Base-by-base conservation (phyloP, 1,140 invertebrate species). In the Solenopsis invicta region DNA sequence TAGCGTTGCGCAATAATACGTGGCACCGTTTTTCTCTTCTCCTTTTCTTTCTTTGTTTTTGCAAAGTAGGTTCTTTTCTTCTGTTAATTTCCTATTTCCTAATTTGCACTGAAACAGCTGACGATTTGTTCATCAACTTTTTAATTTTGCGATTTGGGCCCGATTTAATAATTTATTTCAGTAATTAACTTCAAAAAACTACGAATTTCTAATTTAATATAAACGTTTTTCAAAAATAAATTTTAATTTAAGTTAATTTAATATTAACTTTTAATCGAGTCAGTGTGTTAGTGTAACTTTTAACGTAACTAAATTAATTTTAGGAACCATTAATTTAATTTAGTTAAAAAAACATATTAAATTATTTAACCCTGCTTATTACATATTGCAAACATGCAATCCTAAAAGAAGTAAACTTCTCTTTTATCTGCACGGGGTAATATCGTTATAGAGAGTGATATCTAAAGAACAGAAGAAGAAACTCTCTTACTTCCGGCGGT, bases 381-480 rank as follows among this genome's bases (percentile, higher is more conserved):
- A 78, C 13, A 45, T 59, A 16, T 56, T 62, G 13, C 10, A 45
- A 62, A 64, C 6, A 21, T 4, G 24, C 5, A 12, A n/a, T n/a
- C 13, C 41, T 13, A 8, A 48, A n/a, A 24, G 37, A 66, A 13
- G n/a, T 13, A 16, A 64, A 10, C 4, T 13, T 50, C 9, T 37
- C 21, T 84, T 29, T 72, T 74, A 80, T 45, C 37, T 24, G 9
- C 4, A 34, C 50, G 16, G 37, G 1, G 16, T 41, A 37, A 41
- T 50, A 61, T 16, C 12, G 6, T 56, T 34, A 50, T 37, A 37
- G 45, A 61, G 29, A 71, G 78, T 13, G 50, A 71, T 84, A 62
- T 61, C 50, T 48, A 13, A 24, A 81, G 37, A 71, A 41, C 1
- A 82, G 80, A 74, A 74, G 59, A 75, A 84, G 67, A 82, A 82